These are phyloP conservation scores for Arenicola marina DNA, from an alignment of 2,888 invertebrate species.

Conservation along the genomic window DNA sequence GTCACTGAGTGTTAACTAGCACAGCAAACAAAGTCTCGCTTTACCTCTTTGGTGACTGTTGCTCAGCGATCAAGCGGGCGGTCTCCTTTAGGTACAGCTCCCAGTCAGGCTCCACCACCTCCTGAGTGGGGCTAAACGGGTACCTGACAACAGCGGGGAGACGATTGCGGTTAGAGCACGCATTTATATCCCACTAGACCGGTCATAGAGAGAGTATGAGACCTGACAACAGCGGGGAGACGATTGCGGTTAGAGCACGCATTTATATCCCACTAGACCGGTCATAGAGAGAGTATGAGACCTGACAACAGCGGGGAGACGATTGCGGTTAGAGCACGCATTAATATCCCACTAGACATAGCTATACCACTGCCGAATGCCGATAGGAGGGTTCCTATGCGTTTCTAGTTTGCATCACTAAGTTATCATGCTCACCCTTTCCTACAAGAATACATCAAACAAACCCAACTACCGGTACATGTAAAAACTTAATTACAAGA, in stretches of 20 bases:
- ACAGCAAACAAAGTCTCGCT: not conserved
- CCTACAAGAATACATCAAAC: too few relatives aligned
- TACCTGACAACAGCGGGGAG: constrained; percentile 65
- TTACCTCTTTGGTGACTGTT: constrained; percentile 77
- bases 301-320: constrained; percentile 52
- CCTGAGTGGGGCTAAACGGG: constrained; percentile 76
- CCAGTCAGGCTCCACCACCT: constrained; percentile 90
- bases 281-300: too few relatives aligned
- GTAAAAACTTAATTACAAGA: too few relatives aligned
- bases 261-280: not conserved
- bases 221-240: constrained; percentile 62
- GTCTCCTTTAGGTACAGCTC: constrained; percentile 84
- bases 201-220: too few relatives aligned
- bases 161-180: not conserved
- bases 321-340: not conserved
- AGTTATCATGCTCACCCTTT: too few relatives aligned
- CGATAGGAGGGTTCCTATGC: too few relatives aligned
- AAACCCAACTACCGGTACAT: too few relatives aligned
- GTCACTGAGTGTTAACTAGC: not conserved
- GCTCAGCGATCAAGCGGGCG: constrained; percentile 80
- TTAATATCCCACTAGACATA: not conserved
- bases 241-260: not conserved
- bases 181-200: not conserved
- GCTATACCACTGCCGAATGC: too few relatives aligned
- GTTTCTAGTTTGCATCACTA: too few relatives aligned